Evolutionary conservation across 2,113 vertebrate genomes (phyloP).

Genomic region (Accipiter virgatus): DNA sequence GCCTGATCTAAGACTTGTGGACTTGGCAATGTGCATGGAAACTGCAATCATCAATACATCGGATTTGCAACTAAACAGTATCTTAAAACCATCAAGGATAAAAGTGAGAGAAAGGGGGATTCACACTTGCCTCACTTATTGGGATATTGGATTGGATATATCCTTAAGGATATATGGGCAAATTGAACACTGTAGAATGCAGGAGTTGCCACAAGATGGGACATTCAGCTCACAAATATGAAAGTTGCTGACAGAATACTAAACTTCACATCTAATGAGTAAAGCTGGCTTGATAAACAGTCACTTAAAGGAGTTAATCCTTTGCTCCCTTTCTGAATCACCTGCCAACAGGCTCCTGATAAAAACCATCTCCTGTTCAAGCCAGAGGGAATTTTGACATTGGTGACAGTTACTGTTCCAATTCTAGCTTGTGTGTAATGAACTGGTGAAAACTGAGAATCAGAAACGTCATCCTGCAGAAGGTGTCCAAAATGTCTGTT

Average conservation of each 20-base stretch:
- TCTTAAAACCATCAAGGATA: background rate
- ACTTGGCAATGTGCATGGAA: conserved; percentile 32
- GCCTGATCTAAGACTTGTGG: conserved; percentile 16
- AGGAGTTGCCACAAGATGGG: conserved; percentile 56
- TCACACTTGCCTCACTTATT: background rate
- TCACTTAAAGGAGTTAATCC: background rate
- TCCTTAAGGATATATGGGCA: background rate
- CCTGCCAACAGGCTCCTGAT: background rate
- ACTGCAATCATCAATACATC: background rate
- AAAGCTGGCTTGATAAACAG: background rate
- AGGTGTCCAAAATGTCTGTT: background rate
- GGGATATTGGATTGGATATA: too few species aligned
- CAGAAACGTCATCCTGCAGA: background rate
- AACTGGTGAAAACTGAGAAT: background rate
- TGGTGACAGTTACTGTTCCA: background rate
- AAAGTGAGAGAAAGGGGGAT: background rate
- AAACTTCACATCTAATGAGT: conserved; percentile 27
- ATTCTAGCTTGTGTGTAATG: background rate
- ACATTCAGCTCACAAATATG: conserved; percentile 43
- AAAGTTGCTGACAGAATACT: conserved; percentile 4
- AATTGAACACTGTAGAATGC: conserved; percentile 31
- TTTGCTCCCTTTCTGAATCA: background rate
- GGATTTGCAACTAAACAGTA: background rate
- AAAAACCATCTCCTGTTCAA: background rate
- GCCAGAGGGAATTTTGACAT: background rate